Conservation (phyloP, 1,140 invertebrate species). For the Hylaeus anthracinus region DNA sequence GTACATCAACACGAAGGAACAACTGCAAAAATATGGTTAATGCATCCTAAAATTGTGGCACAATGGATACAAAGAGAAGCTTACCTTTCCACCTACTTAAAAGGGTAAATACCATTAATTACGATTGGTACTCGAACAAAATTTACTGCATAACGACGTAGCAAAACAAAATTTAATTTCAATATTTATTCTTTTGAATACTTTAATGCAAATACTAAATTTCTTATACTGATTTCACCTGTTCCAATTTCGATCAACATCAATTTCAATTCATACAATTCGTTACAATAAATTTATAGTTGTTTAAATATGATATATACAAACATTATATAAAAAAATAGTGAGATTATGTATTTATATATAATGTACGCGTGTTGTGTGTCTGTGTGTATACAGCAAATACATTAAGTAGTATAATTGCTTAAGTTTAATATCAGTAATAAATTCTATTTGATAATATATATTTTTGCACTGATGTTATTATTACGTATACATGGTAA, state of each 20-base stretch:
- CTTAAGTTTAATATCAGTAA: slow-evolving; percentile 31
- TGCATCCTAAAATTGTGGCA: slow-evolving; percentile 65
- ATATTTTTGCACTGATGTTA: slow-evolving; percentile 32
- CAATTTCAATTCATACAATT: slow-evolving; percentile 43
- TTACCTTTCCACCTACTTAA: slow-evolving; percentile 71
- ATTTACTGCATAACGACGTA: neutral
- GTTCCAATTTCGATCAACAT: slow-evolving; percentile 46
- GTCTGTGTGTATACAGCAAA: slow-evolving; percentile 52
- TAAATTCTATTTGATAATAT: slow-evolving; percentile 12
- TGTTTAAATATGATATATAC: slow-evolving; percentile 61
- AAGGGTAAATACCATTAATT: slow-evolving; percentile 52
- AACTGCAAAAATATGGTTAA: slow-evolving; percentile 73
- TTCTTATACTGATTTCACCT: slow-evolving; percentile 24
- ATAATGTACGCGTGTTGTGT: slow-evolving; percentile 10
- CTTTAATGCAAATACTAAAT: slow-evolving; percentile 18
- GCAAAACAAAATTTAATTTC: slow-evolving; percentile 5
- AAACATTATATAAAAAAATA: slow-evolving; percentile 71
- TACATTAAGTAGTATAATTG: slow-evolving; percentile 48
- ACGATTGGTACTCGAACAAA: neutral
- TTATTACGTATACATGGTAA: slow-evolving; percentile 60
- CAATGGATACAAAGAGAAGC: slow-evolving; percentile 71
- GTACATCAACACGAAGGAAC: slow-evolving; percentile 75
- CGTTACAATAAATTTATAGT: slow-evolving; percentile 40
- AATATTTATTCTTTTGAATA: slow-evolving; percentile 4
- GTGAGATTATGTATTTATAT: slow-evolving; percentile 35